These are phyloP conservation scores for Rhopalosiphum padi DNA, from an alignment of 1,140 invertebrate species.

Conservation along the genomic window DNA sequence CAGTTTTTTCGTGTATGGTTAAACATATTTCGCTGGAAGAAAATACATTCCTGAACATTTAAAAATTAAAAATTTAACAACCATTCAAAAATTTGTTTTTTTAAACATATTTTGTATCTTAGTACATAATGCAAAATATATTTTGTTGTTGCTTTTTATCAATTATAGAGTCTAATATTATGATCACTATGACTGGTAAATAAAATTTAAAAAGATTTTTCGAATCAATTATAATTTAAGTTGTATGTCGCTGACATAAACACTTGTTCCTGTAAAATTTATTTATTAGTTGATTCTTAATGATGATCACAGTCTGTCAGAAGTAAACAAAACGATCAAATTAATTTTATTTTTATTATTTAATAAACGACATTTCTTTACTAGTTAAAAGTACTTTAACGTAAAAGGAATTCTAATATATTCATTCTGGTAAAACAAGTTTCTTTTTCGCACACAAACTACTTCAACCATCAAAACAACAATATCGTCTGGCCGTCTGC, in stretches of 20 bases:
- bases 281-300: background rate
- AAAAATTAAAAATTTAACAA: background rate
- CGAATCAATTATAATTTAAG: background rate
- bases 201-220: background rate
- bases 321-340: slow-evolving; percentile 11
- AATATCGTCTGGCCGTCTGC: slow-evolving; percentile 31
- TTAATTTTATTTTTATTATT: background rate
- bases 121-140: background rate
- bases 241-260: background rate
- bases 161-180: background rate
- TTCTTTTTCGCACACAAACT: slow-evolving; percentile 23
- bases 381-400: background rate
- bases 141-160: background rate
- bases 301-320: background rate
- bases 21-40: background rate
- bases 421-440: slow-evolving; percentile 35
- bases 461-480: slow-evolving; percentile 34
- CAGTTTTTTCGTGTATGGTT: background rate
- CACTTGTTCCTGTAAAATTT: background rate
- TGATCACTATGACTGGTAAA: background rate
- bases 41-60: background rate
- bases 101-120: background rate
- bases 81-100: no score
- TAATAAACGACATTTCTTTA: background rate
- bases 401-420: slow-evolving; percentile 2